These are phyloP conservation scores for Siderastrea radians DNA, from an alignment of 92 coral and sea anemone genomes.

Conservation along the genomic window DNA sequence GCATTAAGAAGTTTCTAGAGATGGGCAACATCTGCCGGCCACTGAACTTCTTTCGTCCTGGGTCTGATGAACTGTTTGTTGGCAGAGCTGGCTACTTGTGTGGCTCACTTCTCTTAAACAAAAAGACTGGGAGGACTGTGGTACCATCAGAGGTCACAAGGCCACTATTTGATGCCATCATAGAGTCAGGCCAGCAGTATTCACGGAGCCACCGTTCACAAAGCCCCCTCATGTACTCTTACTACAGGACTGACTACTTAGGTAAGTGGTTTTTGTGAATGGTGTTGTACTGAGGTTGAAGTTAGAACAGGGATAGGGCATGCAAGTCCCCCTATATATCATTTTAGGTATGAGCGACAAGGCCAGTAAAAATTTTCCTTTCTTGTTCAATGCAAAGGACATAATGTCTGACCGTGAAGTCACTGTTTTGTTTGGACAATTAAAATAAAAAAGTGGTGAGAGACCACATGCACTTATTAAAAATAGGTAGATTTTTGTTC, in stretches of 20 bases:
- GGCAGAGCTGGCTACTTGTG: slow-evolving; percentile 96
- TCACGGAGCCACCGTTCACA: slow-evolving; percentile 68
- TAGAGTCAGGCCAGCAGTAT: slow-evolving; percentile 82
- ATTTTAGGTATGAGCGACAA: too few relatives aligned
- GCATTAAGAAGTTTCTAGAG: slow-evolving; percentile 73
- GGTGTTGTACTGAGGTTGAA: too few relatives aligned
- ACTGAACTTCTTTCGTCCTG: slow-evolving; percentile 73
- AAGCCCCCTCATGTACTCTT: slow-evolving; percentile 93
- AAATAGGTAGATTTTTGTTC: too few relatives aligned
- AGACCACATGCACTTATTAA: too few relatives aligned
- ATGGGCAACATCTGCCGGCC: slow-evolving; percentile 84
- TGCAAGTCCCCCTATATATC: too few relatives aligned
- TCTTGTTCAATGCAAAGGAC: too few relatives aligned
- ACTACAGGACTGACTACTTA: slow-evolving; percentile 87
- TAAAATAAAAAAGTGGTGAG: too few relatives aligned
- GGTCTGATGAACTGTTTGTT: slow-evolving; percentile 92
- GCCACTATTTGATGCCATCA: slow-evolving; percentile 81
- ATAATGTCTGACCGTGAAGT: too few relatives aligned
- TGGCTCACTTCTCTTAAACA: slow-evolving; percentile 81
- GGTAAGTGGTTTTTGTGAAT: slow-evolving; percentile 45
- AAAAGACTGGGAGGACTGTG: slow-evolving; percentile 72
- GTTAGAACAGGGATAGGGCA: too few relatives aligned
- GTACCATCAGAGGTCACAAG: slow-evolving; percentile 78
- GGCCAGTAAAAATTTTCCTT: too few relatives aligned
- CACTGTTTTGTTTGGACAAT: too few relatives aligned